These are phyloP conservation scores for Plecturocebus donacophilus DNA, from an alignment of 2,113 vertebrate species.

Conservation along the genomic window DNA sequence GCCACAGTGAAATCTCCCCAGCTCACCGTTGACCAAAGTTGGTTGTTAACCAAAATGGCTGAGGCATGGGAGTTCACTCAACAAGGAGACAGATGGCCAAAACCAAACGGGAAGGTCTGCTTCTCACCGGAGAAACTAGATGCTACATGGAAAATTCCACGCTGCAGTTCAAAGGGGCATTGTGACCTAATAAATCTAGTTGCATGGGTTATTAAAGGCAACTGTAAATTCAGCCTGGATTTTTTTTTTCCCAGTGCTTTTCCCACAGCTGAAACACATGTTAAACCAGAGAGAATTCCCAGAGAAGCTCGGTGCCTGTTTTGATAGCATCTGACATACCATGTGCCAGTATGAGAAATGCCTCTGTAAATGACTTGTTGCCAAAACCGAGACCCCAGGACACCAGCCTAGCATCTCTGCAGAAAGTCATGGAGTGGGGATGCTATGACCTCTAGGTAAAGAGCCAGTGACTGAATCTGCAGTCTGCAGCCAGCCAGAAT, in stretches of 20 bases:
- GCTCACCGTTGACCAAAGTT: not conserved
- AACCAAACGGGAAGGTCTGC: not conserved
- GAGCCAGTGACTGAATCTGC: not conserved
- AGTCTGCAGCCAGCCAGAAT: not conserved
- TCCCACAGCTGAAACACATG: conserved; percentile 70
- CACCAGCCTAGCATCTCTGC: conserved; percentile 19
- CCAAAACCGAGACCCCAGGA: not conserved
- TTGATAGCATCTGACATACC: conserved; percentile 11
- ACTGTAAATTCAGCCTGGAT: conserved; percentile 59
- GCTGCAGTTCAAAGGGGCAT: conserved; percentile 56
- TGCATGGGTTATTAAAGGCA: conserved; percentile 68
- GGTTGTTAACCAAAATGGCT: not conserved
- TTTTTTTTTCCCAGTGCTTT: conserved; percentile 3
- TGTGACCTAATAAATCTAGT: conserved; percentile 71
- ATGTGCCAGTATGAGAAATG: not conserved
- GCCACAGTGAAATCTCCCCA: not conserved
- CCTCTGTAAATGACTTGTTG: conserved; percentile 53
- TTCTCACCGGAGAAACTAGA: conserved; percentile 31
- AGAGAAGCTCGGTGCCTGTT: not conserved
- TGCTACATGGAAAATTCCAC: conserved; percentile 75
- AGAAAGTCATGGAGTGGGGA: not conserved
- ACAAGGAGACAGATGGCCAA: not conserved
- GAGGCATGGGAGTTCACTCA: not conserved
- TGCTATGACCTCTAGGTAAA: conserved; percentile 43
- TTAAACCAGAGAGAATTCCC: conserved; percentile 46